phyloP scores from a whole-genome alignment of 2,797 vertebrate genomes.

The Synaphobranchus kaupii region DNA sequence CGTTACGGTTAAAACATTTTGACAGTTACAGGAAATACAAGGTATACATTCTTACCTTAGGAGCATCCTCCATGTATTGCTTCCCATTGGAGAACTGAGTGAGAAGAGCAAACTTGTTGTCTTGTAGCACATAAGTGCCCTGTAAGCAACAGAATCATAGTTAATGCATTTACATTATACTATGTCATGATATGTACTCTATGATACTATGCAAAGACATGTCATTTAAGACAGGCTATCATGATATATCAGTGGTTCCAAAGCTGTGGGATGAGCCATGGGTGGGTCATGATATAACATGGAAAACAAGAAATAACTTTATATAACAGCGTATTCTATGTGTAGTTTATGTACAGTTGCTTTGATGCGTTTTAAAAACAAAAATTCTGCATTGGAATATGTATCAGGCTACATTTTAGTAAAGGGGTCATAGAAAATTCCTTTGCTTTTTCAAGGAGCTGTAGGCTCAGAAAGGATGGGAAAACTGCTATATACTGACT shows the following conservation, averaged over 20 bases:
- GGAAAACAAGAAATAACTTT: not conserved
- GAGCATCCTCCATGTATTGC: slow-evolving; percentile 84
- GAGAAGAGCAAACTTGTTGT: slow-evolving; percentile 80
- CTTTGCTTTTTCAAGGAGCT: too few relatives aligned
- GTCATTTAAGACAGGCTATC: not conserved
- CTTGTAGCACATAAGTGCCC: slow-evolving; percentile 86
- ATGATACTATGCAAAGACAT: not conserved
- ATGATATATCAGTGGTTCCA: not conserved
- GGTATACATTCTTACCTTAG: slow-evolving; percentile 70
- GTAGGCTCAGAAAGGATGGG: too few relatives aligned
- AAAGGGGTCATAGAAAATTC: too few relatives aligned
- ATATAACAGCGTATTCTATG: not conserved
- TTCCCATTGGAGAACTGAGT: slow-evolving; percentile 78
- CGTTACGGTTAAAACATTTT: not conserved
- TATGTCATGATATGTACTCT: not conserved
- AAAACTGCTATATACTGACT: not conserved
- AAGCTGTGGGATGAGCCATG: too few relatives aligned
- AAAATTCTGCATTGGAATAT: too few relatives aligned
- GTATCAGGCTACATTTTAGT: too few relatives aligned
- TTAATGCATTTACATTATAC: not conserved
- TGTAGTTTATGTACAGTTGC: not conserved
- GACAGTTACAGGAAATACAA: not conserved
- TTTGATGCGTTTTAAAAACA: not conserved
- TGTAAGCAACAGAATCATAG: slow-evolving; percentile 44
- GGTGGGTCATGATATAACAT: not conserved